Base-by-base conservation (phyloP, 2,113 vertebrate species). In the Bubo bubo region DNA sequence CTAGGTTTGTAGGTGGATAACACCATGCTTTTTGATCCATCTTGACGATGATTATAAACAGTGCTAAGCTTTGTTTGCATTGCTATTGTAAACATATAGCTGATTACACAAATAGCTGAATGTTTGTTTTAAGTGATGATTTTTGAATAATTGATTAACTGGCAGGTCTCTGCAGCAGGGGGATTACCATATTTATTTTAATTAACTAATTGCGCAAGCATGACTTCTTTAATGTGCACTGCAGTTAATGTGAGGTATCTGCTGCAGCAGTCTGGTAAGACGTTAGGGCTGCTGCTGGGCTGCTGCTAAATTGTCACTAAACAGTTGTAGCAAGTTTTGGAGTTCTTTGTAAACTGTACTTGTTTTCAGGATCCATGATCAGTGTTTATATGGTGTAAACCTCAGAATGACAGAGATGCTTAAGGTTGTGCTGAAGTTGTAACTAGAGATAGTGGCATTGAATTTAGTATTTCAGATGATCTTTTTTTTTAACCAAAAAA, bases 71-170 rank as follows among this genome's bases (percentile, higher is more conserved):
- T 93, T 97, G 82, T 95, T 97, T 97, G 93, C 53, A 32, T 96
- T 97, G 82, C 66, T 77, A 27, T 94, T 97, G 71, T 94, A 94
- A 97, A 96, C 93, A 97, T 66, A 68, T 55, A 95, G 39, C 86
- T 94, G 86, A 97, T 97, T 96, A 92, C 88, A 93, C 96, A 93
- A 94, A 95, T 93, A 97, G 93, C 79, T 93, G 62, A 90, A 66
- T 98, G 86, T 98, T 98, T 98, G 90, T 93, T 92, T 92, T 94
- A 97, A 96, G 86, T 92, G 94, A 93, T 90, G 92, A 30, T 90
- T 97, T 96, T 94, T 95, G 88, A 98, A 90, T 97, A 97, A 97
- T 91, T 96, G 94, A 96, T 96, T 97, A 92, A 88, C 89, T 95
- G 93, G 68, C 76, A 68, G 88, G 32, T 95, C 92, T 97, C 85